These are phyloP conservation scores for Machimus atricapillus DNA, from an alignment of 2,888 invertebrate species.

Conservation along the genomic window DNA sequence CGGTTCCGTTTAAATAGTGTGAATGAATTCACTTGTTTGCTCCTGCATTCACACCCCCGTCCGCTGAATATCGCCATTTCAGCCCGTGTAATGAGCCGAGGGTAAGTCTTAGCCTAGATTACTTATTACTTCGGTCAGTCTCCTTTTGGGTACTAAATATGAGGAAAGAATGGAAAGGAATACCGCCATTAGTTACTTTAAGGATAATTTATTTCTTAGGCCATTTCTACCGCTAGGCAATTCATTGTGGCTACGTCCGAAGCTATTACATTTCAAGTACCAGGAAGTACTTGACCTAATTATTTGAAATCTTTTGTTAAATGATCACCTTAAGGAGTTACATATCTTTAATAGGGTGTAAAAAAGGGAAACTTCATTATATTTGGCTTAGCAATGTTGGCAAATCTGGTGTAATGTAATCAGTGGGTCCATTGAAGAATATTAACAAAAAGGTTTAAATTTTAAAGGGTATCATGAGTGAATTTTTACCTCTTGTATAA, in stretches of 20 bases:
- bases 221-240: neutral
- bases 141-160: conserved; percentile 17
- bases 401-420: too few relatives aligned
- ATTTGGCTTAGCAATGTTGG: neutral
- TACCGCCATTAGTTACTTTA: conserved; percentile 7
- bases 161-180: neutral
- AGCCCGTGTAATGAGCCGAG: neutral
- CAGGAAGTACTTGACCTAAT: neutral
- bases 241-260: neutral
- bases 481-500: too few relatives aligned
- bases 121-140: conserved; percentile 16
- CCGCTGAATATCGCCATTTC: neutral
- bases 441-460: neutral
- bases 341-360: neutral
- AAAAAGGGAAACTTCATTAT: neutral
- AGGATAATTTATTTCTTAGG: neutral
- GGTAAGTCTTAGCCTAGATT: neutral
- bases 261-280: neutral
- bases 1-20: conserved; percentile 36
- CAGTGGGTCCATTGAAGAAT: neutral
- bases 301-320: neutral
- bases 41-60: neutral
- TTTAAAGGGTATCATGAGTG: too few relatives aligned
- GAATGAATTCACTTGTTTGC: conserved; percentile 23
- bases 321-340: neutral